A percentile compares a stretch with the other conserved stretches of the same genome.
phyloP scores from a whole-genome alignment of 2,888 invertebrate species.

The Nemotelus nigrinus region DNA sequence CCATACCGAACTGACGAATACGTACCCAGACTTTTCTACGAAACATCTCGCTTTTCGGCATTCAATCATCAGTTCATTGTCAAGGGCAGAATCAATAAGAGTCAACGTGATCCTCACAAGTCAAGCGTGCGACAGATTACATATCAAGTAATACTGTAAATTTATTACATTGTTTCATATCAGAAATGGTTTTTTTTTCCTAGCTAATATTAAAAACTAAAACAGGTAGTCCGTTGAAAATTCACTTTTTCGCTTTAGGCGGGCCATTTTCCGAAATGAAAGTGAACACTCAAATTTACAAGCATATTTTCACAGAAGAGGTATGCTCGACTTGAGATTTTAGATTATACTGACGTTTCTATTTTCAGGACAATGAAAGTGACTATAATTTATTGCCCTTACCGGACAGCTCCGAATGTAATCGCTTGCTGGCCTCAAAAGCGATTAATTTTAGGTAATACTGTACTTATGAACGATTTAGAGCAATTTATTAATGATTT shows the following conservation, averaged over 20 bases:
- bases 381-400: constrained; percentile 81
- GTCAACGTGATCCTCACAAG: constrained; percentile 91
- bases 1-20: constrained; percentile 96
- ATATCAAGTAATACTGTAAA: constrained; percentile 75
- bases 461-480: no score
- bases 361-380: constrained; percentile 73
- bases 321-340: constrained; percentile 53
- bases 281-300: constrained; percentile 81
- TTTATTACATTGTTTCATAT: no score
- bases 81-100: constrained; percentile 90
- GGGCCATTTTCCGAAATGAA: constrained; percentile 92
- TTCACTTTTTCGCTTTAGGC: constrained; percentile 85
- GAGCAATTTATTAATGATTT: no score
- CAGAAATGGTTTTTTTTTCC: constrained; percentile 46
- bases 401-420: constrained; percentile 85
- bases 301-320: constrained; percentile 84
- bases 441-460: constrained; percentile 86
- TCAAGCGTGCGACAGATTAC: constrained; percentile 87
- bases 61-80: constrained; percentile 95
- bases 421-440: constrained; percentile 88
- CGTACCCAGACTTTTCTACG: constrained; percentile 92
- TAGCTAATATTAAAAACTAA: constrained; percentile 87
- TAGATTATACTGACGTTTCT: neutral
- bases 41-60: constrained; percentile 90
- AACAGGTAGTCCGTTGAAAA: constrained; percentile 74